Percentiles rank a stretch among this genome's conserved stretches.
Conservation (phyloP, 2,888 invertebrate species). For the Oscheius onirici region DNA sequence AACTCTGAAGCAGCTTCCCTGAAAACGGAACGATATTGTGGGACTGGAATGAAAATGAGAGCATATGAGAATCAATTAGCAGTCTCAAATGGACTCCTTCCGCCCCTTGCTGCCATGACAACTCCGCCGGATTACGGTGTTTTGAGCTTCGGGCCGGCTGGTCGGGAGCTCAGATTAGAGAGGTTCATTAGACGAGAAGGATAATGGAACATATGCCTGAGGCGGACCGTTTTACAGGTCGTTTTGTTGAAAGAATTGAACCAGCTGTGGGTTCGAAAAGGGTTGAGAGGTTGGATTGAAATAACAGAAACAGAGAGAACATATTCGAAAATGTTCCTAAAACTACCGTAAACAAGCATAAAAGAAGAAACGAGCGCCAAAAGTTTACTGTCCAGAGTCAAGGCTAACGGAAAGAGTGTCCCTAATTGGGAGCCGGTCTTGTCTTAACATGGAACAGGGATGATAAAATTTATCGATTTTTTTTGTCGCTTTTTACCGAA, state of each 20-base stretch:
- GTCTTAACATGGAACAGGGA: no score
- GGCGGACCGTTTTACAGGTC: neutral
- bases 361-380: neutral
- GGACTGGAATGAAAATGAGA: no score
- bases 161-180: neutral
- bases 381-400: no score
- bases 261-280: neutral
- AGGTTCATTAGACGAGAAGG: neutral
- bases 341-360: neutral
- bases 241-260: neutral
- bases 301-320: neutral
- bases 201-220: neutral
- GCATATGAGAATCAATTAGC: slow-evolving; percentile 9
- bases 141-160: no score
- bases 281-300: neutral
- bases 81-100: slow-evolving; percentile 26
- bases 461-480: no score
- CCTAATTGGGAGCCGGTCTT: no score
- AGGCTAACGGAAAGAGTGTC: no score
- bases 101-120: slow-evolving; percentile 3
- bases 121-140: slow-evolving; percentile 28
- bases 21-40: no score
- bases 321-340: neutral
- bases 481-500: no score
- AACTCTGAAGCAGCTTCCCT: no score